Evolutionary conservation across 2,888 invertebrate species (phyloP), one percentile per base, ranked within the genome.

Genomic region (Apamea sordens): DNA sequence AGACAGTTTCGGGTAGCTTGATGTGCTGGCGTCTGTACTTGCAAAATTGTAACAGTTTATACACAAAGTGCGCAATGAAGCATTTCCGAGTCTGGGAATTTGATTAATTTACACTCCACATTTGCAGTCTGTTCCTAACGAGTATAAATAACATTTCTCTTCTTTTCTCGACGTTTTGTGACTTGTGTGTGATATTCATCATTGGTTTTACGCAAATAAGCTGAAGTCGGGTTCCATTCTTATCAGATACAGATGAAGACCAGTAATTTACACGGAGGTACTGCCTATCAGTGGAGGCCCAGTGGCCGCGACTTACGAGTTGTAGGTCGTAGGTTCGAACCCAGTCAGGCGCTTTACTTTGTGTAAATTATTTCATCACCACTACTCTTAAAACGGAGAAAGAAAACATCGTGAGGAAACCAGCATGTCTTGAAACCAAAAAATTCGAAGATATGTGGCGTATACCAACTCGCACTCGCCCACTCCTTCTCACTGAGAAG

Each of bases 81-180:
- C 32, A 68, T 63, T 77, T 83, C 71, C 61, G 61, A 71, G 83
- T 71, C 83, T 76, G 61, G 53, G 47, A 63, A 72, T 63, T 61
- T 36, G 56, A 69, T 70, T 64, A 70, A 71, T 77, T 61, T 69
- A 75, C 21, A 15, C 44, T 71, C 24, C 2, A 32, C n/a, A 24
- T 32, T 61, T 44, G 15, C 28, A 59, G 50, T 73, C 15, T 44
- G 28, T 80, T 4, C 3, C 28, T 59, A 67, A 41, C 53, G 18
- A n/a, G 13, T n/a, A 15, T n/a, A 28, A 11, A 24, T 24, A 41
- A 18, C 56, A 32, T 15, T 65, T n/a, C 2, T 32, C 7, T 10
- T 61, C 10, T 32, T 61, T 73, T 11, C 73, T 76, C 13, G 36
- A 70, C 18, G 47, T 53, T 18, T 24, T 53, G 15, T 24, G 4